These are phyloP conservation scores for Leptinotarsa defecta DNA, from an alignment of 1,140 invertebrate species.

Conservation along the genomic window DNA sequence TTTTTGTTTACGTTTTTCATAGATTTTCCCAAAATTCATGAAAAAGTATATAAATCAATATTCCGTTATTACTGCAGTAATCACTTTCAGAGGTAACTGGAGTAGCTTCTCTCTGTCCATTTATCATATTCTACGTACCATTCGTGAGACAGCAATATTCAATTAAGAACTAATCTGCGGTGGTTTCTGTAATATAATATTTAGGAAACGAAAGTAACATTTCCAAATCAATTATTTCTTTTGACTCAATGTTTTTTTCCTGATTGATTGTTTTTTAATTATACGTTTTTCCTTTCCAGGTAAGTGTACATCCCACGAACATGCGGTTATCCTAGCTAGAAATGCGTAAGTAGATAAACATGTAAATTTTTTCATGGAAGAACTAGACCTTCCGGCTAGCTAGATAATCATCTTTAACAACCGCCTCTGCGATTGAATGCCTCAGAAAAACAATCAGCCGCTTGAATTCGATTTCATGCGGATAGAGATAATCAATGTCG, in stretches of 20 bases:
- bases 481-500: too few species aligned
- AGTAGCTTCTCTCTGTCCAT: too few species aligned
- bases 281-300: neutral
- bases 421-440: neutral
- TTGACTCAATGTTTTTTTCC: neutral
- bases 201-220: too few species aligned
- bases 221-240: neutral
- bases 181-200: too few species aligned
- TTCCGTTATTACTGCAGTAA: too few species aligned
- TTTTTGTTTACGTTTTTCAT: too few species aligned
- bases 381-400: neutral
- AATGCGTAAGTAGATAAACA: slow-evolving; percentile 12
- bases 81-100: too few species aligned
- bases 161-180: too few species aligned
- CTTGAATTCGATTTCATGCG: neutral
- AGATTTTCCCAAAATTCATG: too few species aligned
- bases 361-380: slow-evolving; percentile 4
- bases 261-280: slow-evolving; percentile 5
- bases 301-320: slow-evolving; percentile 19
- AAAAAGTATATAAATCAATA: too few species aligned
- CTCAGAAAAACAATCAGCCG: slow-evolving; percentile 6
- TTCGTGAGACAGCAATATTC: too few species aligned
- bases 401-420: slow-evolving; percentile 1
- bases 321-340: neutral
- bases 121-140: too few species aligned